Evolutionary conservation across 2,888 invertebrate genomes (phyloP).

Genomic region (Fabriciana adippe): DNA sequence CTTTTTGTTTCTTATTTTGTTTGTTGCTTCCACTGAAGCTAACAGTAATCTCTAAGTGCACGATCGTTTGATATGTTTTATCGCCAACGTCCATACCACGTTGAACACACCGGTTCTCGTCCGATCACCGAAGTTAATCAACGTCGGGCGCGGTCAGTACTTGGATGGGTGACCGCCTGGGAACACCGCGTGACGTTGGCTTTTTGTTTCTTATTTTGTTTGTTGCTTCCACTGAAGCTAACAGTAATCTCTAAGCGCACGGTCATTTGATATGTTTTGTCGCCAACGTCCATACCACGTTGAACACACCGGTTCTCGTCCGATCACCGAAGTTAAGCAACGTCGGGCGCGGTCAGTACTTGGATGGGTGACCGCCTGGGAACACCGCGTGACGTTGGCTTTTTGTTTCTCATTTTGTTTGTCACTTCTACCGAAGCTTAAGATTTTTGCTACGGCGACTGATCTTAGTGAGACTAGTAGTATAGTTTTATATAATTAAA

Average conservation of each 20-base stretch:
- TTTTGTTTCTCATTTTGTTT: too few species aligned
- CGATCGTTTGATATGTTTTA: background rate
- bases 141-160: slow-evolving; percentile 57
- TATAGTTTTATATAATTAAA: too few species aligned
- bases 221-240: too few species aligned
- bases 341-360: slow-evolving; percentile 58
- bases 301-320: slow-evolving; percentile 58
- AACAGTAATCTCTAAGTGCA: background rate
- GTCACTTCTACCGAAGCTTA: too few species aligned
- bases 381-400: slow-evolving; percentile 60
- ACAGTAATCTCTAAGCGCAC: too few species aligned
- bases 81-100: slow-evolving; percentile 14
- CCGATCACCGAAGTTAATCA: slow-evolving; percentile 61
- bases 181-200: slow-evolving; percentile 60
- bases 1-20: too few species aligned
- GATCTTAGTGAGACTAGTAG: too few species aligned
- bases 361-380: slow-evolving; percentile 64
- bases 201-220: too few species aligned
- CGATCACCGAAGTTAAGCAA: slow-evolving; percentile 61
- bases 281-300: slow-evolving; percentile 56
- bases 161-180: slow-evolving; percentile 64
- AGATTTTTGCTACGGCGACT: too few species aligned
- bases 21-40: too few species aligned
- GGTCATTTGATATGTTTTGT: too few species aligned
- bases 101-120: slow-evolving; percentile 43